Conservation (phyloP, 2,797 vertebrate genomes). For the Pogoniulus pusillus region DNA sequence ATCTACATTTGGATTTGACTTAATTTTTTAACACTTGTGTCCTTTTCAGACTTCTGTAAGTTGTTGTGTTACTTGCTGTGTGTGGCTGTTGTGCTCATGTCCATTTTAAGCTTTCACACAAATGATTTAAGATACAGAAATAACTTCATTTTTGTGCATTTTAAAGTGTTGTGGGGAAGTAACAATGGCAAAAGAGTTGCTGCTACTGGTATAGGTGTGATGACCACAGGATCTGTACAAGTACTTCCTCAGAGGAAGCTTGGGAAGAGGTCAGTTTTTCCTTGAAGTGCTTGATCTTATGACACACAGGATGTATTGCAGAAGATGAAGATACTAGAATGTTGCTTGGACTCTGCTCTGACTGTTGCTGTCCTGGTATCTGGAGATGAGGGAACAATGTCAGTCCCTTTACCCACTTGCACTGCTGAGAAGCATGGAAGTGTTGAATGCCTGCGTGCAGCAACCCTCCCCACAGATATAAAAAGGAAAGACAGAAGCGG, state of each 20-base stretch:
- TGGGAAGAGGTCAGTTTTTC: neutral
- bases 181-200: neutral
- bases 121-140: neutral
- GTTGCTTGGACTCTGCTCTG: neutral
- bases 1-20: neutral
- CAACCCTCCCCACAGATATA: neutral
- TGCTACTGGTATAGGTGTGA: neutral
- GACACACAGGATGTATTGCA: neutral
- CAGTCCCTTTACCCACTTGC: neutral
- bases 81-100: neutral
- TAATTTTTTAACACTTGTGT: neutral
- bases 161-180: neutral
- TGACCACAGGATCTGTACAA: neutral
- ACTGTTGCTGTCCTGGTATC: neutral
- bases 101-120: neutral
- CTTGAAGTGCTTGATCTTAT: neutral
- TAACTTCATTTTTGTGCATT: neutral
- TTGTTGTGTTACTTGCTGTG: neutral
- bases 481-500: no score
- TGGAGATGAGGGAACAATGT: neutral
- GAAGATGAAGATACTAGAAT: neutral
- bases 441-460: neutral
- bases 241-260: neutral
- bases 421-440: neutral
- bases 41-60: neutral